phyloP scores from a whole-genome alignment of 2,888 invertebrate species.

The Drosophila yooni region DNA sequence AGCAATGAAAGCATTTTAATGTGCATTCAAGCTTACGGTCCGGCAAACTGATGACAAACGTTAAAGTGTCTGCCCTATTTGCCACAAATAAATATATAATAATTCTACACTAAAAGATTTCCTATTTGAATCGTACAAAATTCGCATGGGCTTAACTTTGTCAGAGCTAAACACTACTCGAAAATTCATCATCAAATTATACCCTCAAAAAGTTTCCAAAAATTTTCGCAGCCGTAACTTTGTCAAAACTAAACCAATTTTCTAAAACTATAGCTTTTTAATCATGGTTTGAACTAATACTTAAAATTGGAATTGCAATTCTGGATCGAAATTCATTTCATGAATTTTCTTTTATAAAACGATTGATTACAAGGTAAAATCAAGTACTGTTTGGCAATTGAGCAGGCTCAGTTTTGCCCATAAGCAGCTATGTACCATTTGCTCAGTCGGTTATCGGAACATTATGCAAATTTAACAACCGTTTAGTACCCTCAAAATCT shows the following conservation, averaged over 20 bases:
- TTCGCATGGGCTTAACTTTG: neutral
- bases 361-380: neutral
- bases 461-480: slow-evolving; percentile 48
- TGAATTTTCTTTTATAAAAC: neutral
- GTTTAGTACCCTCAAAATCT: slow-evolving; percentile 24
- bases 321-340: neutral
- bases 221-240: no score
- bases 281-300: neutral
- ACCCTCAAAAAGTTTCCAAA: no score
- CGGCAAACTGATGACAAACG: neutral
- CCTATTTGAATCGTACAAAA: neutral
- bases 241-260: no score
- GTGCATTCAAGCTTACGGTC: slow-evolving; percentile 19
- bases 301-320: neutral
- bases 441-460: slow-evolving; percentile 34
- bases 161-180: neutral
- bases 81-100: neutral
- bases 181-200: no score
- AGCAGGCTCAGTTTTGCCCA: neutral
- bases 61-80: slow-evolving; percentile 7
- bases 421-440: slow-evolving; percentile 4
- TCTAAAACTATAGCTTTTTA: no score
- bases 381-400: neutral
- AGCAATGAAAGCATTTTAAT: slow-evolving; percentile 49
- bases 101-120: neutral